Evolutionary conservation across 1,140 invertebrate genomes (phyloP), one percentile per base, ranked within the genome.

Genomic region (Solen grandis): DNA sequence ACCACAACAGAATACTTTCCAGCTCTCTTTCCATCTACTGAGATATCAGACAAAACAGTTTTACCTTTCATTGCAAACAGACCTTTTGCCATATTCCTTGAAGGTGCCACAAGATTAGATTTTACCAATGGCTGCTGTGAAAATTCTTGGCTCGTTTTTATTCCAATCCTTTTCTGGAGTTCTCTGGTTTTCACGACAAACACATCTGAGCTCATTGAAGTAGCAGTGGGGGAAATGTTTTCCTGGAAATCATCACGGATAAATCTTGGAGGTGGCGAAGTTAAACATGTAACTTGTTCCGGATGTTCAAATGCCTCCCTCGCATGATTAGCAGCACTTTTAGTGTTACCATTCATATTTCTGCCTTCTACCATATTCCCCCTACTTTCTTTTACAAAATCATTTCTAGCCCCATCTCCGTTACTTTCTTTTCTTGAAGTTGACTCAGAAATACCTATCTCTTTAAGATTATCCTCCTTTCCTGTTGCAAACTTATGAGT

Each of bases 131-230:
- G n/a, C n/a, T n/a, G n/a, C n/a, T n/a, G n/a, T n/a, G n/a, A n/a
- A n/a, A n/a, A n/a, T n/a, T n/a, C n/a, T 29, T 60, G 57, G 14
- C 57, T n/a, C 57, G 13, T 22, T 78, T 36, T 78, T 46, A 27
- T 33, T 27, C 33, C 59, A 29, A 68, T 41, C 57, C 65, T 36
- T 69, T 59, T 55, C 29, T 60, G 52, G 29, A 80, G 29, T 8
- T 80, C 66, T 50, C 35, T 72, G 1, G 65, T 22, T 31, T 65
- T 62, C 5, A 80, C 59, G 16, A 65, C 66, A 54, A 80, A 80
- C 13, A 72, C 66, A 31, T 80, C 77, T 0, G 77, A 73, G 36
- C 68, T 62, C 68, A 73, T 70, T 1, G 77, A 63, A 5, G 77
- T 62, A 25, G 31, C 55, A 27, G 55, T 80, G 33, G 77, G 77